Conservation (phyloP, 2,113 vertebrate genomes). For the Pterophyllum scalare region DNA sequence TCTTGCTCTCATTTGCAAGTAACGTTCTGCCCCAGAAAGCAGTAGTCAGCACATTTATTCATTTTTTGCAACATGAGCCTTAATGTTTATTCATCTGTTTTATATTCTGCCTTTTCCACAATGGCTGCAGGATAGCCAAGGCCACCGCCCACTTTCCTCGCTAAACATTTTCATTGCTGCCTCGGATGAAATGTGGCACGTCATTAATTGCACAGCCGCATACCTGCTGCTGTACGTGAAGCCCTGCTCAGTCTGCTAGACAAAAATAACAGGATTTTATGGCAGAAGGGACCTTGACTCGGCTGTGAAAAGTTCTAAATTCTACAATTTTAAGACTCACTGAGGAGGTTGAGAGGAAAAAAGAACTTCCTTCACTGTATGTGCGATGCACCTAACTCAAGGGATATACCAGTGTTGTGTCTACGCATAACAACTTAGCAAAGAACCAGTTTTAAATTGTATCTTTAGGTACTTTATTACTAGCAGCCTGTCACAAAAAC, state of each 20-base stretch:
- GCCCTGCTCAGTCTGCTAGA: slow-evolving; percentile 17
- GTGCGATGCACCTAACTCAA: neutral
- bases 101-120: slow-evolving; percentile 19
- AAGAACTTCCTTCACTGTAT: neutral
- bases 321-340: slow-evolving; percentile 7
- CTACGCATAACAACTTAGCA: too few relatives aligned
- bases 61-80: slow-evolving; percentile 17
- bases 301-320: slow-evolving; percentile 20
- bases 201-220: slow-evolving; percentile 51
- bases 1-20: neutral
- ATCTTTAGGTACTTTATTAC: neutral
- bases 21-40: neutral
- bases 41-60: slow-evolving; percentile 1
- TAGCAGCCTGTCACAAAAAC: neutral
- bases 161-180: slow-evolving; percentile 44
- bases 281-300: slow-evolving; percentile 18
- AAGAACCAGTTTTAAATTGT: too few relatives aligned
- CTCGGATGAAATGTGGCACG: slow-evolving; percentile 44
- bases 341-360: neutral
- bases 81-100: slow-evolving; percentile 32
- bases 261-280: slow-evolving; percentile 35
- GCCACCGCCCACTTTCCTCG: neutral
- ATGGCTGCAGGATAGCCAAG: slow-evolving; percentile 12
- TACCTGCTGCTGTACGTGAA: slow-evolving; percentile 10
- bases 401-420: too few relatives aligned